Base-by-base conservation (phyloP, 2,113 vertebrate genomes). In the Oncorhynchus mykiss region DNA sequence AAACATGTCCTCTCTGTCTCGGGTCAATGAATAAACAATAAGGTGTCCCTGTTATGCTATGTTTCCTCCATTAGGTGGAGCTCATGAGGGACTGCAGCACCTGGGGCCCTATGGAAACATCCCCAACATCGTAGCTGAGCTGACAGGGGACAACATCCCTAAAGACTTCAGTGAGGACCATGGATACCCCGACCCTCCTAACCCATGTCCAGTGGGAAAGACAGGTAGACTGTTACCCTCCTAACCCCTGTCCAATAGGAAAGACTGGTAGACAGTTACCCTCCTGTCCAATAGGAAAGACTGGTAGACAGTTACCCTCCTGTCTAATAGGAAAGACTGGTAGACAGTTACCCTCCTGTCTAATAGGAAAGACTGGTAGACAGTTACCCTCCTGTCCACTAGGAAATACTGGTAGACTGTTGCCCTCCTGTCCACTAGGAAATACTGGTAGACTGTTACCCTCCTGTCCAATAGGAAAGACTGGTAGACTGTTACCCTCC, bases 51-150 rank as follows among this genome's bases (percentile, higher is more conserved):
- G 24, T 29, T 2, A 16, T 72, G 11, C 16, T 6, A 1, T 54
- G 24, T 54, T 62, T 62, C 2, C 22, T 67, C 89, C 92, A 86
- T 81, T 84, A 99, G 97, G 97, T 89, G 97, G 97, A 78, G 97
- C 97, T 0, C 97, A 99, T 3, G 98, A 99, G 80, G 98, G 97
- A 60, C 93, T 99, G 67, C 98, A 99, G 85, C 98, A 99, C 84
- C 91, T 99, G 65, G 98, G 98, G 74, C 98, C 98, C n/a, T 98
- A 96, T 3, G 97, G 98, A 25, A 98, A 99, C 85, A 99, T 99
- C 78, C 97, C 97, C 51, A 99, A 99, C 84, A 98, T 99, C 0
- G 96, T 99, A 83, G 97, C 98, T 34, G 98, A 98, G 86, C 87
- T 99, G 91, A 97, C 97, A 5, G 97, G 97, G 0, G 97, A 99